Percentiles rank a stretch among this genome's conserved stretches.
Evolutionary conservation across 1,140 invertebrate genomes (phyloP).

Genomic region (Drosophila tropicalis): DNA sequence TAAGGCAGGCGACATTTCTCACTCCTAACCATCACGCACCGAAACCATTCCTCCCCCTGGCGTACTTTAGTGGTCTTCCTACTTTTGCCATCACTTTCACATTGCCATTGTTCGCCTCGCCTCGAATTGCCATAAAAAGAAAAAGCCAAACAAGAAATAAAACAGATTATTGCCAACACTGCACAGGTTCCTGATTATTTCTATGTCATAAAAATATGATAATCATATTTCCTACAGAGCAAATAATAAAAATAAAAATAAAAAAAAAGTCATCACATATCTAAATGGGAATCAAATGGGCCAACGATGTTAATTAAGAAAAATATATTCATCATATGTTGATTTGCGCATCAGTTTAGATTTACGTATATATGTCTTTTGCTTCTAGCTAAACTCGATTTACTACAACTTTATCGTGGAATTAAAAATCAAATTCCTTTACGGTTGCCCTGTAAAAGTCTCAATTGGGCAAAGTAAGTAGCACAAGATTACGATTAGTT

Average conservation of each 20-base stretch:
- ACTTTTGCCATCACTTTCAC: neutral
- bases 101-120: constrained; percentile 8
- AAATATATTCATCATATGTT: neutral
- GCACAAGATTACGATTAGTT: too few relatives aligned
- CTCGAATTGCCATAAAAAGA: neutral
- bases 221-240: neutral
- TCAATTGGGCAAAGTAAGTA: too few relatives aligned
- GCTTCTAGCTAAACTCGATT: too few relatives aligned
- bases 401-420: too few relatives aligned
- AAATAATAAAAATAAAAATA: too few relatives aligned
- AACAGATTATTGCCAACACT: constrained; percentile 3
- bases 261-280: neutral
- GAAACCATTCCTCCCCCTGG: too few relatives aligned
- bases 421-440: too few relatives aligned
- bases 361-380: too few relatives aligned
- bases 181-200: constrained; percentile 7
- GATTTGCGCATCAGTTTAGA: neutral
- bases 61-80: too few relatives aligned
- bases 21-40: too few relatives aligned
- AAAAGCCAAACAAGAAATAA: neutral
- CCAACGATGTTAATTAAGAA: neutral
- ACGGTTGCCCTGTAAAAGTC: too few relatives aligned
- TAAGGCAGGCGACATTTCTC: neutral
- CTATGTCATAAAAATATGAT: constrained; percentile 9
- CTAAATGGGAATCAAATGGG: constrained; percentile 2